Evolutionary conservation across 2,888 invertebrate species (phyloP).

Genomic region (Caenorhabditis angaria): DNA sequence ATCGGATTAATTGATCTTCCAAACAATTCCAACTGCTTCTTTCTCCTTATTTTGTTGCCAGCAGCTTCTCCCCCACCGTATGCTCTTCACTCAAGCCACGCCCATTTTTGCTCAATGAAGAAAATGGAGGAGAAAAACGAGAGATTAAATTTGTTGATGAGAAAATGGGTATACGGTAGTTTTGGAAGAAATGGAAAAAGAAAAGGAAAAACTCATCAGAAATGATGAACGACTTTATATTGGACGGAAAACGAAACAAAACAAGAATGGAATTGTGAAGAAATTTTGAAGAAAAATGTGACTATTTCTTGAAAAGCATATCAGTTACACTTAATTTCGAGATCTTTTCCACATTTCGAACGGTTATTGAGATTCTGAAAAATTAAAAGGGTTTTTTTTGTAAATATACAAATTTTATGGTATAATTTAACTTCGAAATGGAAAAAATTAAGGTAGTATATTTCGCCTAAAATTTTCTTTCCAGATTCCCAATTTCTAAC

Average conservation of each 20-base stretch:
- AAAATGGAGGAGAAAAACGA: neutral
- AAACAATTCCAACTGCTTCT: neutral
- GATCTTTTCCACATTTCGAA: conserved; percentile 48
- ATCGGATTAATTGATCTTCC: conserved; percentile 40
- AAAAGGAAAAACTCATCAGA: conserved; percentile 5
- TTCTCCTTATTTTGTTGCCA: neutral
- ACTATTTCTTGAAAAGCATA: conserved; percentile 23
- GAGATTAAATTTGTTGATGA: neutral
- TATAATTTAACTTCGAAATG: no score
- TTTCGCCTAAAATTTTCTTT: no score
- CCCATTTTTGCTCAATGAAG: neutral
- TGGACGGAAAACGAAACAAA: neutral
- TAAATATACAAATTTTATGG: no score
- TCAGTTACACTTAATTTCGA: conserved; percentile 34
- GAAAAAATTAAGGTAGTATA: no score
- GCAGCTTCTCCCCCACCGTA: neutral
- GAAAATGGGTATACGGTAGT: conserved; percentile 1
- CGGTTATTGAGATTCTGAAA: conserved; percentile 43
- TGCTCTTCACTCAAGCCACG: neutral
- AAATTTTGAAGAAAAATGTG: neutral
- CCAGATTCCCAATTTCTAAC: no score
- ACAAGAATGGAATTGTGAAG: neutral
- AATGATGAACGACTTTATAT: conserved; percentile 7
- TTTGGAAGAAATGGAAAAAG: neutral
- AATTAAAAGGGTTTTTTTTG: neutral